Evolutionary conservation across 2,888 invertebrate species (phyloP), one percentile per base, ranked within the genome.

Genomic region (Sinhomidia bicolor): DNA sequence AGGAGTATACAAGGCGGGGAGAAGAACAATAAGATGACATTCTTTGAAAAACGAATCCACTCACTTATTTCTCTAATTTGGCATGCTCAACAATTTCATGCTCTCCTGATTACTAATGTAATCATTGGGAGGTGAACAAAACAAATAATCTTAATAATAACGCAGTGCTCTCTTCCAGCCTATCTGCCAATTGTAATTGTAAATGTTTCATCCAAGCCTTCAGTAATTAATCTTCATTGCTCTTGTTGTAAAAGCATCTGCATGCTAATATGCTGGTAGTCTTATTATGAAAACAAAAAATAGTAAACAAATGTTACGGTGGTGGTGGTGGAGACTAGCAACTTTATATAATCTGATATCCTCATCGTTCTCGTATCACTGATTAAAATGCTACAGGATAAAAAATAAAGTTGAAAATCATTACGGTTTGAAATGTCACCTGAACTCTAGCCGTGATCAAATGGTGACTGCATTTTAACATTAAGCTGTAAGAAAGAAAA

Each of bases 71-170:
- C 41, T 85, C 54, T 74, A 85, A 89, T 89, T 89, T 89, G 85
- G 85, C 85, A 85, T 89, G 85, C 76, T 76, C 74, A 54, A 57
- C 81, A 89, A 89, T 89, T 89, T 89, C 85, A 89, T 79, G 89
- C 89, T 81, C 80, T 41, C 36, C 54, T 74, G 89, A 85, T 79
- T 80, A 81, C 85, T 81, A 89, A 89, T 89, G 89, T 85, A 89
- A 89, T 89, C 89, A 89, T 62, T 74, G 71, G 78, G 83, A 88
- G 88, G 88, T 83, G 78, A 83, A 84, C 68, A 36, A 88, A 80
- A 41, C 57, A 76, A 41, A 36, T 17, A 76, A n/a, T n/a, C n/a
- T n/a, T 32, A 65, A 76, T 51, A 23, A 23, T 23, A 44, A 44
- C 0, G 36, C 41, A 41, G 29, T 36, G 65, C 23, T 6, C 74